phyloP scores from a whole-genome alignment of 2,888 invertebrate species.

The Eristalis pertinax region DNA sequence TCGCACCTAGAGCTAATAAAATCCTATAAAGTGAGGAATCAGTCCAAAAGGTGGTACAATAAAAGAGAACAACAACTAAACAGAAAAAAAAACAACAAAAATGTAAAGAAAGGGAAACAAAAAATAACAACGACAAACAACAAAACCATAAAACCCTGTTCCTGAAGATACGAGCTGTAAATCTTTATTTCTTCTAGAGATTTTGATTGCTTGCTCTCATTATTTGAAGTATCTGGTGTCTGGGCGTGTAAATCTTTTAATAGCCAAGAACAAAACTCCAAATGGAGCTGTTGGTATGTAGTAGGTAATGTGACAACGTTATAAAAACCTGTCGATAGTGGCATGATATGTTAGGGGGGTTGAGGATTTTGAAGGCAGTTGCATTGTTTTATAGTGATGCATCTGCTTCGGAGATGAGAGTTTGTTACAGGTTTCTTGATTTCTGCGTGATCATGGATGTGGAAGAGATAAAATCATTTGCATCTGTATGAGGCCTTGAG shows the following conservation, averaged over 20 bases:
- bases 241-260: conserved; percentile 10
- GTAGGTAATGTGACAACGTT: neutral
- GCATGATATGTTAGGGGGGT: neutral
- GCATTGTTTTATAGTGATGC: neutral
- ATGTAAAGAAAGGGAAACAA: neutral
- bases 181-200: conserved; percentile 16
- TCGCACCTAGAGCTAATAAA: conserved; percentile 52
- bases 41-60: conserved; percentile 32
- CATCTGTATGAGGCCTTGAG: too few species aligned
- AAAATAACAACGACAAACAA: conserved; percentile 10
- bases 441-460: neutral
- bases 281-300: neutral
- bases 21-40: conserved; percentile 30
- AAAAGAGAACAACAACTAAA: conserved; percentile 8
- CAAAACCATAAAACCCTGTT: conserved; percentile 37
- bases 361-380: neutral
- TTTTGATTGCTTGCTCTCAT: conserved; percentile 22
- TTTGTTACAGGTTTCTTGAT: neutral
- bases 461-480: too few species aligned
- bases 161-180: conserved; percentile 16
- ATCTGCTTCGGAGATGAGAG: neutral
- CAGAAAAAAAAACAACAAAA: neutral
- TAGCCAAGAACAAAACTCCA: neutral
- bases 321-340: neutral
- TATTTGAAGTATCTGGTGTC: conserved; percentile 20